Percentiles rank a stretch among this genome's conserved stretches.
phyloP scores from a whole-genome alignment of 2,888 invertebrate genomes.

The Proisotoma minuta region DNA sequence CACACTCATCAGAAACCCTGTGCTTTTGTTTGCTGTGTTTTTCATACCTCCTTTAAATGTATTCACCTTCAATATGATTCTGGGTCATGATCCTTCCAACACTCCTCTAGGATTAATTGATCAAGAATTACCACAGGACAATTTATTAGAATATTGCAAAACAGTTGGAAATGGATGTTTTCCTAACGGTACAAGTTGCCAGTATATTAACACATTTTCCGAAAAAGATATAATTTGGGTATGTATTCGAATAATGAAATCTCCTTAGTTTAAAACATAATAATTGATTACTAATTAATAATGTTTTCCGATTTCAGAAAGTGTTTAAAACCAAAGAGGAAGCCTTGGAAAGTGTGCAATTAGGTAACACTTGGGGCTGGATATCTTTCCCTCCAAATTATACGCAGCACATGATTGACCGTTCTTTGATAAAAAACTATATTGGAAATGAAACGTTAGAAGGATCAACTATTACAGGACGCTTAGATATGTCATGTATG shows the following conservation, averaged over 20 bases:
- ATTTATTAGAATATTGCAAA: neutral
- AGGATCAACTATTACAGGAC: neutral
- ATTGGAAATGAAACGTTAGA: neutral
- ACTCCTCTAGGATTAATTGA: conserved; percentile 1
- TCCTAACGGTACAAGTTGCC: neutral
- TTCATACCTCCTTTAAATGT: conserved; percentile 5
- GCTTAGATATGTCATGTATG: neutral
- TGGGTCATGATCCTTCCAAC: conserved; percentile 6
- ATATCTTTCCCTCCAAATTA: neutral
- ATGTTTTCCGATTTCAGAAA: neutral
- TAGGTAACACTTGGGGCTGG: neutral
- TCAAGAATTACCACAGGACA: neutral
- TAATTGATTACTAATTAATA: neutral
- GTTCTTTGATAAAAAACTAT: neutral
- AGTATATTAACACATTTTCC: neutral
- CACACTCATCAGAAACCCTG: neutral
- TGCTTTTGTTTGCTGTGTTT: neutral
- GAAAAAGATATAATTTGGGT: neutral
- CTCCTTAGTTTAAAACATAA: neutral
- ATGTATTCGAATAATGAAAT: neutral
- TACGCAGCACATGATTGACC: neutral
- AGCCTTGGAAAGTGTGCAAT: conserved; percentile 6
- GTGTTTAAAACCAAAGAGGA: neutral
- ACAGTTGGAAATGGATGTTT: neutral
- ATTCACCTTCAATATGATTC: neutral